These are phyloP conservation scores for Calidris pugnax DNA, from an alignment of 2,113 vertebrate species.

Conservation along the genomic window DNA sequence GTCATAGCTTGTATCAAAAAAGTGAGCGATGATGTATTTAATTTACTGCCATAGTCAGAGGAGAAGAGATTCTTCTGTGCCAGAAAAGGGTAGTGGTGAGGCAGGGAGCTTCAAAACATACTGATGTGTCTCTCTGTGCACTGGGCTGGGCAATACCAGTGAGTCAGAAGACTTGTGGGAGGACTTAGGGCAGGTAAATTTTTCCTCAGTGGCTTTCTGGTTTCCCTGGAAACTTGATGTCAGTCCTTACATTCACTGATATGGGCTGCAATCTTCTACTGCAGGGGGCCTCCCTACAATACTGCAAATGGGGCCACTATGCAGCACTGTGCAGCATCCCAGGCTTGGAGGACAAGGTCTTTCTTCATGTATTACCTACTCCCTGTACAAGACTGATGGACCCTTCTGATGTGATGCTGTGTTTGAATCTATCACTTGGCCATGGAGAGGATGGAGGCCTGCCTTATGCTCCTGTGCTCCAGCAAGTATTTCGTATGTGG, in stretches of 20 bases:
- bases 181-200: not conserved
- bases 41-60: not conserved
- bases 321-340: not conserved
- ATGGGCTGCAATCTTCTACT: not conserved
- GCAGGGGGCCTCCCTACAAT: not conserved
- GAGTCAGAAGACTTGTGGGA: not conserved
- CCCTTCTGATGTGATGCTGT: not conserved
- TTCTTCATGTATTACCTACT: not conserved
- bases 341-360: not conserved
- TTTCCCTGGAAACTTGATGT: not conserved
- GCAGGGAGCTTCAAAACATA: not conserved
- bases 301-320: not conserved
- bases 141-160: not conserved
- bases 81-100: not conserved
- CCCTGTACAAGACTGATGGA: not conserved
- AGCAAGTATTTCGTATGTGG: not conserved
- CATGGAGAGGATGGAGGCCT: not conserved
- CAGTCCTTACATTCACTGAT: not conserved
- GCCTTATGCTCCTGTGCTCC: fast-evolving
- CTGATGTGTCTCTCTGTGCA: fast-evolving
- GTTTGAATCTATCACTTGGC: not conserved
- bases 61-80: not conserved
- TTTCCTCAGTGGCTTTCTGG: not conserved
- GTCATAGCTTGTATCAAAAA: not conserved
- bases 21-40: not conserved